A percentile compares a stretch with the other conserved stretches of the same genome.
Evolutionary conservation across 92 coral and sea anemone species (phyloP).

Genomic region (Pocillopora grandis): DNA sequence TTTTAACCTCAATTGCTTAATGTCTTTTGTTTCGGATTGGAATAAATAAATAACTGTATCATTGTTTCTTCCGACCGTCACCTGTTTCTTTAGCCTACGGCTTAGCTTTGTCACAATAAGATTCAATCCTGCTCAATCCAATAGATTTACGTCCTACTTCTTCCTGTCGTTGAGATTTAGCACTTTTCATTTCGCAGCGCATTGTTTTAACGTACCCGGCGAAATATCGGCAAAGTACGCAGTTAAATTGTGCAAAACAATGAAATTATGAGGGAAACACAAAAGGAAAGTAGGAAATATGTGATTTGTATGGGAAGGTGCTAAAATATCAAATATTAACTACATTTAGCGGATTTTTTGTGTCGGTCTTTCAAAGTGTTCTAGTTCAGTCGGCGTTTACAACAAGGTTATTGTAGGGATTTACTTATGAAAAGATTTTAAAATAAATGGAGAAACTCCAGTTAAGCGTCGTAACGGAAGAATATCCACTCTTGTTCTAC

Average conservation of each 20-base stretch:
- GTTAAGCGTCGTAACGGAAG: too few relatives aligned
- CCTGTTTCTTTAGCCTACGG: not conserved
- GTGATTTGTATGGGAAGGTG: constrained; percentile 2
- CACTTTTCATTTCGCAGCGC: not conserved
- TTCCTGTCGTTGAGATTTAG: not conserved
- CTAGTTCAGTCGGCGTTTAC: constrained; percentile 2
- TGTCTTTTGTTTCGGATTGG: constrained; percentile 11
- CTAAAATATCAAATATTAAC: not conserved
- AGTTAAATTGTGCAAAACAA: not conserved
- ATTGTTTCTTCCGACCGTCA: constrained; percentile 20
- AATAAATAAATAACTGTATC: not conserved
- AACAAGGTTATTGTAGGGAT: not conserved
- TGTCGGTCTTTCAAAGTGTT: constrained; percentile 19
- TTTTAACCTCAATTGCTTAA: not conserved
- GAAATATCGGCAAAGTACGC: not conserved
- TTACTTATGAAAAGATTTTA: not conserved
- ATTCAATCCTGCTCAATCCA: not conserved
- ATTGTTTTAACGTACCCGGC: not conserved
- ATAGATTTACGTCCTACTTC: constrained; percentile 12
- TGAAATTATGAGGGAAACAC: not conserved
- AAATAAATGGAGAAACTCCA: not conserved
- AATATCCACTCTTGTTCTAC: too few relatives aligned
- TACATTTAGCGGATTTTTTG: not conserved
- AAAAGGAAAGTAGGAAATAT: not conserved
- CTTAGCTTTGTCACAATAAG: constrained; percentile 5